Evolutionary conservation across 2,113 vertebrate genomes (phyloP).

Genomic region (Gasterosteus nipponicus): DNA sequence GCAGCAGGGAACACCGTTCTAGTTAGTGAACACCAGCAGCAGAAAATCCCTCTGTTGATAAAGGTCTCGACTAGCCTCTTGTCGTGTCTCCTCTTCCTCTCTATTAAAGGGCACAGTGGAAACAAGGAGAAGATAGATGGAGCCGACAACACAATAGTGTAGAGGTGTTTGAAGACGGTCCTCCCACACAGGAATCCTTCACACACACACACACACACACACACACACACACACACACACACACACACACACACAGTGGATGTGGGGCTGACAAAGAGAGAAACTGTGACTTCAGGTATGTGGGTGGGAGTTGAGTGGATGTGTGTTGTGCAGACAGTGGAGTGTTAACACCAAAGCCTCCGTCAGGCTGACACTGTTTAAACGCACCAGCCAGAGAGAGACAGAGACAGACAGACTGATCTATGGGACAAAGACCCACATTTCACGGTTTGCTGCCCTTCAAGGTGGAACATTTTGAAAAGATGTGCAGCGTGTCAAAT

Average conservation of each 20-base stretch:
- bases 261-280: slow-evolving; percentile 1
- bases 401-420: slow-evolving; percentile 4
- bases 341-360: slow-evolving; percentile 21
- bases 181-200: slow-evolving; percentile 3
- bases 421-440: neutral
- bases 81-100: neutral
- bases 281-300: slow-evolving; percentile 22
- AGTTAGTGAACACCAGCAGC: slow-evolving; percentile 32
- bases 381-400: slow-evolving; percentile 18
- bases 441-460: slow-evolving; percentile 32
- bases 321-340: slow-evolving; percentile 10
- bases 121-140: slow-evolving; percentile 42
- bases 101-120: slow-evolving; percentile 52
- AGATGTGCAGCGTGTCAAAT: slow-evolving; percentile 11
- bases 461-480: slow-evolving; percentile 40
- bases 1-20: slow-evolving; percentile 4
- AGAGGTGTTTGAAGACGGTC: neutral
- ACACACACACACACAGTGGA: neutral
- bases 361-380: slow-evolving; percentile 14
- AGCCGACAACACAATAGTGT: slow-evolving; percentile 1
- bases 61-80: slow-evolving; percentile 33
- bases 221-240: neutral
- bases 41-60: slow-evolving; percentile 29
- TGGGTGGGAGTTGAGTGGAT: neutral
- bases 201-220: too few relatives aligned